These are phyloP conservation scores for Chrosomus eos DNA, from an alignment of 2,797 vertebrate genomes.

Conservation along the genomic window DNA sequence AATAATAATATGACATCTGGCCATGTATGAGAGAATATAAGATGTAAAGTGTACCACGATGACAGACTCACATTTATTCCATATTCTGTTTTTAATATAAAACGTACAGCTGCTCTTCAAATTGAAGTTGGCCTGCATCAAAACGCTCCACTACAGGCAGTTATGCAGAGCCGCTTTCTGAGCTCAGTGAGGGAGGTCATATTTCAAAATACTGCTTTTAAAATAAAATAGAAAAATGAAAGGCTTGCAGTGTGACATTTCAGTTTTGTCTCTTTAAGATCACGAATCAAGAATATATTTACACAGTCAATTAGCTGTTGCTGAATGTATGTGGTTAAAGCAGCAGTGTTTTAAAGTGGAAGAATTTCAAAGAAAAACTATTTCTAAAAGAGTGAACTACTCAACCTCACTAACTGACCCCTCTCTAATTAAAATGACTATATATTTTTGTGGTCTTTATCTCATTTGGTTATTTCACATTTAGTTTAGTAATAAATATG, in stretches of 20 bases:
- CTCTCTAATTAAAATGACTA: background rate
- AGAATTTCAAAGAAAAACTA: background rate
- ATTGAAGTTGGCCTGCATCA: slow-evolving; percentile 11
- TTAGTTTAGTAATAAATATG: no score
- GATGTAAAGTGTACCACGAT: background rate
- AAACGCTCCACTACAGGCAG: slow-evolving; percentile 1
- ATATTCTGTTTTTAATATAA: slow-evolving; percentile 43
- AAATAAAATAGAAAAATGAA: slow-evolving; percentile 45
- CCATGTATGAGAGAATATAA: background rate
- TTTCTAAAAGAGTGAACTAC: background rate
- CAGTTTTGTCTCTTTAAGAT: slow-evolving; percentile 30
- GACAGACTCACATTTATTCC: slow-evolving; percentile 35
- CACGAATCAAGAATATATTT: background rate
- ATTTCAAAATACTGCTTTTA: slow-evolving; percentile 44
- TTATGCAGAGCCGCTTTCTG: slow-evolving; percentile 40
- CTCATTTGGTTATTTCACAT: background rate
- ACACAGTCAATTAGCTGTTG: background rate
- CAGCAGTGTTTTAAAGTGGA: background rate
- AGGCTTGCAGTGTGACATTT: slow-evolving; percentile 37
- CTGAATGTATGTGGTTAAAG: background rate
- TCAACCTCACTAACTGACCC: background rate
- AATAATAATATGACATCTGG: background rate
- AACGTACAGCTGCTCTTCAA: background rate
- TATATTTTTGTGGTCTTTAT: background rate
- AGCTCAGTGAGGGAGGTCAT: slow-evolving; percentile 22